Conservation (phyloP, 2,888 invertebrate genomes). For the Amphipyra tragopoginis region DNA sequence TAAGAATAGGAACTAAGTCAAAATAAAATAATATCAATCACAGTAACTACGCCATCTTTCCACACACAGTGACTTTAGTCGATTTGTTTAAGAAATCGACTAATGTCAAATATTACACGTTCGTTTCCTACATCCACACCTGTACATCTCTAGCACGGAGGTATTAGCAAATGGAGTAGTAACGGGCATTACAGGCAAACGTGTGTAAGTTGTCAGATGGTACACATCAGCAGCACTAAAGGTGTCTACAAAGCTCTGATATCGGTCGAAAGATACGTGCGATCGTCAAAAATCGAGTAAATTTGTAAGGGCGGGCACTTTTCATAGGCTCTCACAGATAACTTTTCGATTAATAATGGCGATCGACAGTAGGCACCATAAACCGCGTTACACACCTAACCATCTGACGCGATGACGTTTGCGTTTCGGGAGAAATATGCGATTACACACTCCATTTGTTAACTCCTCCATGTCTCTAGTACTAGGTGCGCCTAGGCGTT, state of each 20-base stretch:
- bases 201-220: neutral
- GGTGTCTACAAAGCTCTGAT: too few relatives aligned
- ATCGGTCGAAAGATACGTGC: too few relatives aligned
- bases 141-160: conserved; percentile 6
- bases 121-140: conserved; percentile 48
- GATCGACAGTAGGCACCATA: too few relatives aligned
- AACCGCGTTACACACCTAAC: too few relatives aligned
- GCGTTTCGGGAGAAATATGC: too few relatives aligned
- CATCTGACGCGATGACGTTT: too few relatives aligned
- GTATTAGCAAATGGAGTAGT: conserved; percentile 14
- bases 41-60: conserved; percentile 5
- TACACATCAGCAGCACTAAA: too few relatives aligned
- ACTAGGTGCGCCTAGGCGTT: conserved; percentile 5
- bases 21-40: conserved; percentile 20
- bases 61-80: conserved; percentile 14
- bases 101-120: conserved; percentile 15
- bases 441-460: neutral
- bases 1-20: neutral
- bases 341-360: too few relatives aligned
- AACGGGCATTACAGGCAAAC: neutral
- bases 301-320: too few relatives aligned
- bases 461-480: neutral
- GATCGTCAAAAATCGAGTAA: too few relatives aligned
- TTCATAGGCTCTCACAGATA: too few relatives aligned
- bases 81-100: conserved; percentile 22